Evolutionary conservation across 2,888 invertebrate genomes (phyloP), one percentile per base, ranked within the genome.

Genomic region (Seira sanloemensis): DNA sequence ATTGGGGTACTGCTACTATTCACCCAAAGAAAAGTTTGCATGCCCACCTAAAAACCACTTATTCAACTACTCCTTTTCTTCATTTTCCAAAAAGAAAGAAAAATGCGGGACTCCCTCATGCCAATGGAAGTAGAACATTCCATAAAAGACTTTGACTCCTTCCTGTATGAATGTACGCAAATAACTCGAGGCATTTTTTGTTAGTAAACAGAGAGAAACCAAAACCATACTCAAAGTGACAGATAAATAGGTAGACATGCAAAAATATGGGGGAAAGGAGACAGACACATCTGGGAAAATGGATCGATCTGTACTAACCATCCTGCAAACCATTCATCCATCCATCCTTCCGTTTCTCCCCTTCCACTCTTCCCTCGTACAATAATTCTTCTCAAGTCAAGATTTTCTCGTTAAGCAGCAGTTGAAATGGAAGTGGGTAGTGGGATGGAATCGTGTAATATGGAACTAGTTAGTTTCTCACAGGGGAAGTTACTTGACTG

Each of bases 291-390:
- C 68, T 80, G 74, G 72, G 74, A 66, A 68, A 80, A 68, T 58
- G 74, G 68, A 80, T 80, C 80, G 80, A 80, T 80, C 74, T 80
- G 50, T 50, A 50, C 74, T 37, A 67, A 80, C 68, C 79, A 37
- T 27, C 16, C 24, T 4, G 37, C 46, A 18, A 58, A 1, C 67
- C 65, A 78, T 78, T 66, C 78, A 72, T 65, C 73, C 27, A 73
- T 65, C 73, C 27, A 73, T 58, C 27, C 78, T 58, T 80, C 80
- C 58, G 62, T 74, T 79, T 27, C 54, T 74, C 65, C 80, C 74
- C 74, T 65, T 67, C 50, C 26, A 25, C 21, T 25, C 37, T 65
- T 4, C 74, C n/a, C 65, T 26, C 68, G 19, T 19, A 21, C 1
- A 50, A 50, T 50, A 66, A 73, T 80, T 74, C 73, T 66, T 72